Conservation (phyloP, 2,888 invertebrate genomes). For the Leptarthrus brevirostris region DNA sequence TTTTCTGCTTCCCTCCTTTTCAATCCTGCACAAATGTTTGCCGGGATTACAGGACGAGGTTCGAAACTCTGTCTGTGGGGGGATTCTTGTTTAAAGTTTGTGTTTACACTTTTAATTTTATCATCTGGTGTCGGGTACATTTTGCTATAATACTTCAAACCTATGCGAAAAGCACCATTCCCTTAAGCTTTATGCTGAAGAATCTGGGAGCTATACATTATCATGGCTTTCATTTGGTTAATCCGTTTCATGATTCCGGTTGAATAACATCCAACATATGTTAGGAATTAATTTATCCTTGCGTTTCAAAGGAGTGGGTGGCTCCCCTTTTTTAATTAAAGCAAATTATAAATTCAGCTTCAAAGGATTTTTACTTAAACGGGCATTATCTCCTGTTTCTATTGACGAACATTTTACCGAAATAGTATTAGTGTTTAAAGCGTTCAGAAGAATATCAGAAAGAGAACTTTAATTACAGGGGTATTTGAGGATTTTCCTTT, state of each 20-base stretch:
- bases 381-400: no score
- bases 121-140: slow-evolving; percentile 21
- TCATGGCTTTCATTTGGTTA: slow-evolving; percentile 26
- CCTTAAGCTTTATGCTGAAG: neutral
- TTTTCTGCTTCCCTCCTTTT: slow-evolving; percentile 40
- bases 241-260: slow-evolving; percentile 15
- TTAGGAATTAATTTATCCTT: slow-evolving; percentile 14
- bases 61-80: neutral
- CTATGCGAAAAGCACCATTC: neutral
- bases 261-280: slow-evolving; percentile 27
- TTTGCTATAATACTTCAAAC: slow-evolving; percentile 18
- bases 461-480: no score
- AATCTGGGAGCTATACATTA: neutral
- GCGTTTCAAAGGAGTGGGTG: no score
- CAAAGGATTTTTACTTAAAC: no score
- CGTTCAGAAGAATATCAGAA: no score
- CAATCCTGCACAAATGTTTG: slow-evolving; percentile 39
- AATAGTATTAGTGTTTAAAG: no score
- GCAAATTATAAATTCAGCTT: no score
- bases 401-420: no score
- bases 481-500: no score
- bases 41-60: slow-evolving; percentile 15
- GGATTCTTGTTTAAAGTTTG: slow-evolving; percentile 4
- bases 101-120: slow-evolving; percentile 44
- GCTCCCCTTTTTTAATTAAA: no score